Base-by-base conservation (phyloP, 2,113 vertebrate genomes). In the Otus sunia region DNA sequence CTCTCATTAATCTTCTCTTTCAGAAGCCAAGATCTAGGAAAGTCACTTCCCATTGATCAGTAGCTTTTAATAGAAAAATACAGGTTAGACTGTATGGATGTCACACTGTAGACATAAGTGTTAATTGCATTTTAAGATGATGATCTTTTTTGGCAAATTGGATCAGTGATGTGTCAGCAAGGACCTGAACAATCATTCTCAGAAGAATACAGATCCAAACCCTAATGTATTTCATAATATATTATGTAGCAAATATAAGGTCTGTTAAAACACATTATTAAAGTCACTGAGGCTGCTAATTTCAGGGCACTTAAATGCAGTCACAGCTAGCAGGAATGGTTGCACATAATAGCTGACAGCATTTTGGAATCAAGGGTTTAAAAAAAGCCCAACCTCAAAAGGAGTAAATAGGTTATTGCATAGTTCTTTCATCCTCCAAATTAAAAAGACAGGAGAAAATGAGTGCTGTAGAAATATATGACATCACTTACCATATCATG, bases 401-500 rank as follows among this genome's bases (percentile, higher is more conserved):
- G 58, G 22, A 37, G 12, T 85, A 86, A 94, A 80, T 77, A 94
- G 86, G 56, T 92, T 84, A 80, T 23, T 84, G 34, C 64, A 76
- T 6, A 88, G 55, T 32, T 81, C 41, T 72, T 71, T 50, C 47
- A 73, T 43, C 29, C 41, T 87, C 43, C 30, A 91, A 94, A 80
- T 86, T 69, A 67, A 79, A 93, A 90, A 90, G 82, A 85, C 49
- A 75, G 66, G 77, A 90, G 67, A 89, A 97, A 80, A 87, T n/a
- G 14, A 90, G 55, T 64, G 43, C 49, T 81, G n/a, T 76, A 90
- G 96, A 72, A 90, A 93, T 56, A 58, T 2, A 68, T 67, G 75
- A 63, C 45, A 63, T 88, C 93, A 97, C 99, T 98, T 98, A 99
- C 99, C 99, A 99, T 99, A 95, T 99, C 99, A 62, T 99, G 99